phyloP scores from a whole-genome alignment of 2,113 vertebrate species.

The Carettochelys insculpta region DNA sequence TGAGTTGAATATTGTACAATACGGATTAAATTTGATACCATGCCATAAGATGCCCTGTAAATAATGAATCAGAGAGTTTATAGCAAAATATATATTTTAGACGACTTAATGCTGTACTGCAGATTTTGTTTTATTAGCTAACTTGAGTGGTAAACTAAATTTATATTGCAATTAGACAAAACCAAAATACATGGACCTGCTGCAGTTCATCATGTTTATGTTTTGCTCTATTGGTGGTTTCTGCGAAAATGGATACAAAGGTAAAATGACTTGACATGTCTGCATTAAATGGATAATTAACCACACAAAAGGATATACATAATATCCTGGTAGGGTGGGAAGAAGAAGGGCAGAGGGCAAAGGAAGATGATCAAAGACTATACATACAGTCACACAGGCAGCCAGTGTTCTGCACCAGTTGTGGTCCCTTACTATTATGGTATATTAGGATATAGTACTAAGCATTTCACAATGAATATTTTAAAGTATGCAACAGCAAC shows the following conservation, averaged over 20 bases:
- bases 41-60: not conserved
- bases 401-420: not conserved
- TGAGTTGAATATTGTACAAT: not conserved
- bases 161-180: not conserved
- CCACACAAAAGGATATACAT: not conserved
- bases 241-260: not conserved
- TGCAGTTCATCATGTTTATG: not conserved
- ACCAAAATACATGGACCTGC: not conserved
- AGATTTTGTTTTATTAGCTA: not conserved
- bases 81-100: not conserved
- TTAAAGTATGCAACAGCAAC: not conserved
- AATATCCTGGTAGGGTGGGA: not conserved
- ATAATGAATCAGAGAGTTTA: not conserved
- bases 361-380: not conserved
- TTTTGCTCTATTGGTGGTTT: not conserved
- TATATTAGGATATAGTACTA: not conserved
- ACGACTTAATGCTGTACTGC: not conserved
- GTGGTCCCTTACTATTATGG: not conserved
- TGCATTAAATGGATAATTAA: not conserved
- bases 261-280: too few species aligned
- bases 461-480: not conserved
- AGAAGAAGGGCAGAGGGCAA: too few species aligned
- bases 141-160: not conserved
- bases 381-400: not conserved
- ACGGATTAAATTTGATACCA: not conserved